Percentiles rank a stretch among this genome's conserved stretches.
phyloP scores from a whole-genome alignment of 2,113 vertebrate genomes.

The Pardalotus punctatus region DNA sequence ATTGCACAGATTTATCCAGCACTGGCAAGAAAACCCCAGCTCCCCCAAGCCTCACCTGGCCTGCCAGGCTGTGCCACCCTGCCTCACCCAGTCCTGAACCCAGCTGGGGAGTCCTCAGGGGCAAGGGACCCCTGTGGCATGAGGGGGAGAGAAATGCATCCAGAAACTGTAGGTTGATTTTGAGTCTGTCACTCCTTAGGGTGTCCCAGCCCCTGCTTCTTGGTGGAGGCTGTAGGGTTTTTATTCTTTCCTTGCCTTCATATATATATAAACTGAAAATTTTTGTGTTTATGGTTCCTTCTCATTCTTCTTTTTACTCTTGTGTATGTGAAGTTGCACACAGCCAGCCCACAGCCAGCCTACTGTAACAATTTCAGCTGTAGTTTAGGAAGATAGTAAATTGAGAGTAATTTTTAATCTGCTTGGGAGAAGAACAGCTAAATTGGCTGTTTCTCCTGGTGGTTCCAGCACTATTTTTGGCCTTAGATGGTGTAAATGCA shows the following conservation, averaged over 20 bases:
- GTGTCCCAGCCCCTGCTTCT: background rate
- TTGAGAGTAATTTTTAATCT: background rate
- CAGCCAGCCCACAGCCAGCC: background rate
- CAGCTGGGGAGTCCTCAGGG: background rate
- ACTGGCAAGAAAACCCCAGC: background rate
- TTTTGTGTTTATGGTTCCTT: background rate
- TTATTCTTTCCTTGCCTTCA: background rate
- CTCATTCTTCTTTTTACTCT: background rate
- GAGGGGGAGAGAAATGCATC: background rate
- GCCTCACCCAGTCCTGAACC: background rate
- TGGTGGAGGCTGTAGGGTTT: background rate
- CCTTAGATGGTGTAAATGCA: background rate
- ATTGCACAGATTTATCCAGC: background rate
- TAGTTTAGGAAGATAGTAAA: background rate
- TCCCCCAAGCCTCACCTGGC: background rate
- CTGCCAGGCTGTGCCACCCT: background rate
- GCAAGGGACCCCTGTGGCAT: rapidly evolving
- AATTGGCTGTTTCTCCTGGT: background rate
- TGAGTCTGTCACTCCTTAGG: background rate
- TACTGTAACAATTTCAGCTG: background rate
- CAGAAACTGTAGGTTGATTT: background rate
- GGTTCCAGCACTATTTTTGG: background rate
- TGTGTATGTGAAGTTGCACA: background rate
- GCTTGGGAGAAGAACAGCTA: background rate
- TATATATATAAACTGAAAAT: background rate